Evolutionary conservation across 2,113 vertebrate genomes (phyloP).

Genomic region (Tilapia sparmanii): DNA sequence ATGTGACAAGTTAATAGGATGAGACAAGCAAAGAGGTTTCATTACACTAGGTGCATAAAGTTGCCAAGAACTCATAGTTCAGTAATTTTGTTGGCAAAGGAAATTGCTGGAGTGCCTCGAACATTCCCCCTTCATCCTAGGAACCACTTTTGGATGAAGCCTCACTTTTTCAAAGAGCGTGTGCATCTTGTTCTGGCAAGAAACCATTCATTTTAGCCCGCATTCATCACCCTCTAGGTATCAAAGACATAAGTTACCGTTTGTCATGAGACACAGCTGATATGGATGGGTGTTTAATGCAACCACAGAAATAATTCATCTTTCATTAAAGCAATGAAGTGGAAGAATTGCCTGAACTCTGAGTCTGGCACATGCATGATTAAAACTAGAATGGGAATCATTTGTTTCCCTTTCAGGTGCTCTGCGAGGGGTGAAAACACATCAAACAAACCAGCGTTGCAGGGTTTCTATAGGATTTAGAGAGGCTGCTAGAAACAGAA

Average conservation of each 20-base stretch:
- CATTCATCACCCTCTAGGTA: constrained; percentile 15
- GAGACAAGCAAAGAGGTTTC: background rate
- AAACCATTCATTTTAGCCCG: background rate
- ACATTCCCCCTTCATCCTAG: background rate
- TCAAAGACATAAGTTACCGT: background rate
- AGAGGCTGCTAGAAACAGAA: background rate
- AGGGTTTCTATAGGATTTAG: background rate
- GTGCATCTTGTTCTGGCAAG: constrained; percentile 16
- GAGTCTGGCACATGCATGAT: constrained; percentile 24
- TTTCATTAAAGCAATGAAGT: constrained; percentile 56
- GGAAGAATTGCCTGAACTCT: constrained; percentile 40
- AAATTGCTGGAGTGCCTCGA: background rate
- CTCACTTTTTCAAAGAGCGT: constrained; percentile 12
- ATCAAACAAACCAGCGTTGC: background rate
- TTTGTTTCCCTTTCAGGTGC: constrained; percentile 34
- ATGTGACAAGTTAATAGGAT: background rate
- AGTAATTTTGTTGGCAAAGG: background rate
- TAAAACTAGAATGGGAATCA: background rate
- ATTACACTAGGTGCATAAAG: background rate
- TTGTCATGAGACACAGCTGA: constrained; percentile 8
- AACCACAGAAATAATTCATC: constrained; percentile 43
- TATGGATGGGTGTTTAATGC: constrained; percentile 35
- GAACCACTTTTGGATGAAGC: background rate
- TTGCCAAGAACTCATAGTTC: background rate
- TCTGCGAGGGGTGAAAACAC: background rate